Evolutionary conservation across 1,140 invertebrate genomes (phyloP), one percentile per base, ranked within the genome.

Genomic region (Maconellicoccus hirsutus): DNA sequence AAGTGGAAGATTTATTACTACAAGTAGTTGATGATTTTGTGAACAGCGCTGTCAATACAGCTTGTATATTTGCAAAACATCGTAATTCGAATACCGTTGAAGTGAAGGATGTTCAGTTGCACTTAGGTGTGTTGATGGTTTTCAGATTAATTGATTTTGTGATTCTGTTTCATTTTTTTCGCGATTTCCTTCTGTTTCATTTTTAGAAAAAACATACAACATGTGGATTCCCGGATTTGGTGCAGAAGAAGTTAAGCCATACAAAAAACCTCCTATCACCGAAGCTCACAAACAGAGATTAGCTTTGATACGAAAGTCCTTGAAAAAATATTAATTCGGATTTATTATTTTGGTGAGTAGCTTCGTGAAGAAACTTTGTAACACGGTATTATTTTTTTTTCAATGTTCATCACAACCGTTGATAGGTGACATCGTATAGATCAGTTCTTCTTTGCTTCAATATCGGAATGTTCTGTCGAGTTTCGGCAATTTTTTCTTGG

Each of bases 211-310:
- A 72, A 93, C 92, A 78, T 96, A 90, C 85, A 96, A 96, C 76
- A 94, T 97, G 87, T 96, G 92, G 92, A 89, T 96, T 71, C 94
- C 94, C 76, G 94, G 94, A 10, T 96, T 96, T 83, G 94, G 94
- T 2, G 93, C 92, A 10, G 94, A 97, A 75, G 94, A 97, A 79
- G 79, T 96, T 3, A 82, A 90, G 71, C 92, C 93, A 0, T 95
- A 94, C 78, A 96, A 96, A 80, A 86, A 93, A 75, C 87, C 92
- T 14, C 84, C 89, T 0, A 86, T 91, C 2, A 94, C 92, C n/a
- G 95, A 98, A 81, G 92, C 94, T 10, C 94, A 98, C 77, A 96
- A 94, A 81, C 94, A 97, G 80, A 85, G 94, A 76, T 84, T 94
- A 80, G 92, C 93, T 19, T 82, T 97, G 2, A 95, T 97, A 71